A percentile compares a stretch with the other conserved stretches of the same genome.
Conservation (phyloP, 2,888 invertebrate genomes). For the Andrena camellia region DNA sequence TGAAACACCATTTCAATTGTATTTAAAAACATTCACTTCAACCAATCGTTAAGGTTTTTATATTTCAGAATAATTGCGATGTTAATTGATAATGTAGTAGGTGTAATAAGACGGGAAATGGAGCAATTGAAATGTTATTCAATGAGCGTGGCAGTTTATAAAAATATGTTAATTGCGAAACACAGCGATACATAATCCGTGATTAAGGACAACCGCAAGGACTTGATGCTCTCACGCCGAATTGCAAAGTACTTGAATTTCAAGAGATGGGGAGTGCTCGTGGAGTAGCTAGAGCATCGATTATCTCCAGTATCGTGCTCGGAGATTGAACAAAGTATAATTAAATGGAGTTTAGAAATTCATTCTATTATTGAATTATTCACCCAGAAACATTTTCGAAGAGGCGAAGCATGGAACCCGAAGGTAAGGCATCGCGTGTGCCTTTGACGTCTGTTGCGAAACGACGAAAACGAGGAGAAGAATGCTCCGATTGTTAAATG, state of each 20-base stretch:
- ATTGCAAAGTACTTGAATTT: background rate
- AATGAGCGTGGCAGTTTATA: slow-evolving; percentile 3
- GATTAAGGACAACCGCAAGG: slow-evolving; percentile 47
- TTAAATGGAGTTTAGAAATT: background rate
- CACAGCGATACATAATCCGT: slow-evolving; percentile 37
- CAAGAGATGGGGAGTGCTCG: background rate
- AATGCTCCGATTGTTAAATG: background rate
- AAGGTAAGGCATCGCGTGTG: background rate
- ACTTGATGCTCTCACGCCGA: slow-evolving; percentile 28
- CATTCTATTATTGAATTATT: background rate
- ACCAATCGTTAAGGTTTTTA: background rate
- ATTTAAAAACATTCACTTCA: background rate
- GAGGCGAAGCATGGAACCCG: background rate
- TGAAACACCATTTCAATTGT: background rate
- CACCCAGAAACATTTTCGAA: background rate
- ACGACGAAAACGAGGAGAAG: background rate
- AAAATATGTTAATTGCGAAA: slow-evolving; percentile 48
- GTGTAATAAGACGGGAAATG: background rate
- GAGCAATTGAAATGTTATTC: slow-evolving; percentile 2
- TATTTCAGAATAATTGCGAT: background rate
- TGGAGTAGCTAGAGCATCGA: background rate
- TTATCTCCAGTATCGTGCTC: background rate
- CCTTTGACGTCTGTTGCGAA: background rate
- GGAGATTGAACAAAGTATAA: background rate
- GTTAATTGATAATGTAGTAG: background rate